Conservation (phyloP, 2,888 invertebrate species). For the Yponomeuta plumbellus region DNA sequence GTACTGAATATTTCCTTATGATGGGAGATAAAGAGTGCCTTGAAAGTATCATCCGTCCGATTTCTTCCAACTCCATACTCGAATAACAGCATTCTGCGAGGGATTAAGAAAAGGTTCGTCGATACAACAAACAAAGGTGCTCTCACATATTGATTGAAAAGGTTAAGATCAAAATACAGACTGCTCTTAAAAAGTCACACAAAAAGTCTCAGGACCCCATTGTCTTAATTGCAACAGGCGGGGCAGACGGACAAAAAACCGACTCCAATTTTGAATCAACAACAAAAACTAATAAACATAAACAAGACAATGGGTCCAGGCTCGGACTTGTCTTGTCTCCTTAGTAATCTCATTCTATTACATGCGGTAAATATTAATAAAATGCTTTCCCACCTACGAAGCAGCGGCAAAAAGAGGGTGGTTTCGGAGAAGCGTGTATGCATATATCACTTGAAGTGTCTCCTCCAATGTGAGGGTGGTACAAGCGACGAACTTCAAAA, state of each 20-base stretch:
- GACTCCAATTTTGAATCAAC: slow-evolving; percentile 40
- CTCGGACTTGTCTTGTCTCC: slow-evolving; percentile 20
- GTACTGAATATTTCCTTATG: neutral
- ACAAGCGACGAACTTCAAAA: slow-evolving; percentile 16
- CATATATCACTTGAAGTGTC: slow-evolving; percentile 30
- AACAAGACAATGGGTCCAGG: slow-evolving; percentile 34
- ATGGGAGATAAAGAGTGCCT: neutral
- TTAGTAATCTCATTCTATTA: slow-evolving; percentile 44
- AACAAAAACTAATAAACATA: slow-evolving; percentile 14
- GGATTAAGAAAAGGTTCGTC: neutral
- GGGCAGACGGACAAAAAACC: slow-evolving; percentile 45
- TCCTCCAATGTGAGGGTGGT: slow-evolving; percentile 15
- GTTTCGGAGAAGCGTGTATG: slow-evolving; percentile 35
- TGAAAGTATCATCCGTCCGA: slow-evolving; percentile 1
- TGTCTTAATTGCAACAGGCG: slow-evolving; percentile 36
- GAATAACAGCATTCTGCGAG: neutral
- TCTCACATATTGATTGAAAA: slow-evolving; percentile 2
- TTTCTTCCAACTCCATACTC: neutral
- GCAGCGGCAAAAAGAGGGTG: slow-evolving; percentile 37
- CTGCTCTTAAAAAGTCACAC: slow-evolving; percentile 5
- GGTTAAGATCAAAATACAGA: neutral
- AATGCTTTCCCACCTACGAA: slow-evolving; percentile 50
- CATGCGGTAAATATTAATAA: slow-evolving; percentile 46
- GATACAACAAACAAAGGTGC: neutral
- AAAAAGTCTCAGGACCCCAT: slow-evolving; percentile 13